Evolutionary conservation across 37 sponge, comb jelly and placozoan species (phyloP).

Genomic region (Agelas oroides): DNA sequence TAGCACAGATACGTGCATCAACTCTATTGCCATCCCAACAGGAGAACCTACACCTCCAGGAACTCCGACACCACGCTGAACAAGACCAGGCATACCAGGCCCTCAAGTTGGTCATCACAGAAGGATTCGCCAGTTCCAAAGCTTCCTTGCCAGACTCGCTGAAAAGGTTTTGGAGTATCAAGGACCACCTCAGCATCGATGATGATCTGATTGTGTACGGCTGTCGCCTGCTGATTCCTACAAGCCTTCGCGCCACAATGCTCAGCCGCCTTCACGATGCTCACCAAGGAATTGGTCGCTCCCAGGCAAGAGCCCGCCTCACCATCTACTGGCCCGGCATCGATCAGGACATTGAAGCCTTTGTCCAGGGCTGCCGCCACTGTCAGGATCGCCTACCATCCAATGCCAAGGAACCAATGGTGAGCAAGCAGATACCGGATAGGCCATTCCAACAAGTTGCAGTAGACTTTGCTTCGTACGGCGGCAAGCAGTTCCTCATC

Average conservation of each 20-base stretch:
- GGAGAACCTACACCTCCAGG: too few relatives aligned
- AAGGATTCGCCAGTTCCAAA: background rate
- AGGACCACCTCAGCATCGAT: background rate
- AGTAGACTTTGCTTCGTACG: constrained; percentile 10
- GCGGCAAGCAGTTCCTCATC: constrained; percentile 2
- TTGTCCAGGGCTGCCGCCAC: background rate
- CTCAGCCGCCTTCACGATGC: constrained; percentile 9
- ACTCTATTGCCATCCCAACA: too few relatives aligned
- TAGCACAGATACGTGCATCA: too few relatives aligned
- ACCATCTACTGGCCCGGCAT: too few relatives aligned
- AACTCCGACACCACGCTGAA: constrained; percentile 2
- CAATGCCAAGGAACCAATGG: constrained; percentile 16
- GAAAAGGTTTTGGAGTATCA: background rate
- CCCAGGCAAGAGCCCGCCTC: constrained; percentile 18
- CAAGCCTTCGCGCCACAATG: background rate
- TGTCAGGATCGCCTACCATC: constrained; percentile 5
- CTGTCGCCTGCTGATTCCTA: constrained; percentile 1
- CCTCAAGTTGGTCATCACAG: background rate
- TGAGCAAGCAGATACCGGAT: background rate
- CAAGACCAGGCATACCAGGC: constrained; percentile 6
- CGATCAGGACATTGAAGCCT: constrained; percentile 4
- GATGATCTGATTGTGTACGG: too few relatives aligned
- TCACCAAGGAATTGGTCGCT: constrained; percentile 1
- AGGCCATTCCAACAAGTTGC: constrained; percentile 14
- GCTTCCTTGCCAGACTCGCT: background rate